Base-by-base conservation (phyloP, 2,113 vertebrate genomes). In the Salvelinus fontinalis region DNA sequence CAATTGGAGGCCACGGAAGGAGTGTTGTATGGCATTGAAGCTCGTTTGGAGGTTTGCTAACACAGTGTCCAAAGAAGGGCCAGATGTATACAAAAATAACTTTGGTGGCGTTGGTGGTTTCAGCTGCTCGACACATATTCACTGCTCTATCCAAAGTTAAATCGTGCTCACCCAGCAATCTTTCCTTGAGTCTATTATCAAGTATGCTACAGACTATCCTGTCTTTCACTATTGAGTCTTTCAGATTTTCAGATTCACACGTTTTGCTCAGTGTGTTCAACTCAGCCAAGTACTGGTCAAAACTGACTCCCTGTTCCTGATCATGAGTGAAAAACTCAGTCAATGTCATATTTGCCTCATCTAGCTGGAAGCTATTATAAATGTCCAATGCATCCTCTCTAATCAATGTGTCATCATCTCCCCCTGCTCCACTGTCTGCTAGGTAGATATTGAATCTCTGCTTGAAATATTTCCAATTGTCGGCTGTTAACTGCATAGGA, bases 351-450 rank as follows among this genome's bases (percentile, higher is more conserved):
- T 74, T 62, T 7, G 1, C 57, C 31, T 74, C 29, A 11, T 74
- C 57, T 5, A 65, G 4, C 12, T 74, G 72, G 34, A 74, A 74
- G 31, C 59, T 74, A 65, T 65, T 74, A 20, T 74, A 74, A 22
- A 74, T 74, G 57, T 74, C 72, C 72, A 74, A 39, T 12, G 57
- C 59, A 39, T 71, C 72, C 20, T 65, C 72, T 4, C 72, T 29
- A n/a, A 74, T 74, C 3, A 65, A 14, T 62, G 49, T 75, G 13
- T 66, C 72, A 48, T 66, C 31, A 44, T 60, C 29, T 9, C 31
- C 34, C 26, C 72, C 57, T 22, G 59, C 72, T 74, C 72, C 26
- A 64, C 72, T 66, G 2, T 34, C 59, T 26, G 57, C 72, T 11
- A 74, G 14, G n/a, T 59, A 73, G 14, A 60, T 73, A 5, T 73